A percentile compares a stretch with the other conserved stretches of the same genome.
phyloP scores from a whole-genome alignment of 2,888 invertebrate genomes.

The Thymelicus sylvestris region DNA sequence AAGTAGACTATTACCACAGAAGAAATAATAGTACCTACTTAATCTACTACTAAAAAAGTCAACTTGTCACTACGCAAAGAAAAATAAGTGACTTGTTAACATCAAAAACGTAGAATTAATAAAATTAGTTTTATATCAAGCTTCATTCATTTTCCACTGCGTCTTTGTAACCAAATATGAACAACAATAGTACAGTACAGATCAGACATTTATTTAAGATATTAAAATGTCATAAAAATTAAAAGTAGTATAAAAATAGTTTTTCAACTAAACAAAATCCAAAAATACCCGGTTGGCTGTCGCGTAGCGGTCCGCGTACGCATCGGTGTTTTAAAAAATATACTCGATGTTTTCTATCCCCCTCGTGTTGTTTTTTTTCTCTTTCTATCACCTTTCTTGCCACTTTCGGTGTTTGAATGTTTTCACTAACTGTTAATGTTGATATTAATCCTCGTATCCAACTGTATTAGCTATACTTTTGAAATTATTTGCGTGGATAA shows the following conservation, averaged over 20 bases:
- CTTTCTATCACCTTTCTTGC: slow-evolving; percentile 78
- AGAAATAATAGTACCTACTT: no score
- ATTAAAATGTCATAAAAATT: slow-evolving; percentile 7
- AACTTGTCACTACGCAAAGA: no score
- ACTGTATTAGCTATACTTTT: slow-evolving; percentile 54
- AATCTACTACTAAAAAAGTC: no score
- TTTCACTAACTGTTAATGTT: slow-evolving; percentile 85
- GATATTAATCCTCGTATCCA: slow-evolving; percentile 67
- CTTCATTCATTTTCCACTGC: no score
- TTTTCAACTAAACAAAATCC: slow-evolving; percentile 52
- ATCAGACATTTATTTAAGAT: not conserved
- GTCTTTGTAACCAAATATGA: not conserved
- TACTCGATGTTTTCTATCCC: slow-evolving; percentile 75
- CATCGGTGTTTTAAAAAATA: slow-evolving; percentile 78
- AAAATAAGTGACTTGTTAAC: no score
- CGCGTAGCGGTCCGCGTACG: slow-evolving; percentile 71
- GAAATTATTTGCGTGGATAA: slow-evolving; percentile 36
- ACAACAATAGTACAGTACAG: slow-evolving; percentile 8
- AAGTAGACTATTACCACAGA: no score
- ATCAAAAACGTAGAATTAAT: no score
- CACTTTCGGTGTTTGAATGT: slow-evolving; percentile 83
- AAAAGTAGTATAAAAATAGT: slow-evolving; percentile 27
- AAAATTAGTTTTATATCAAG: no score
- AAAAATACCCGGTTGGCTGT: slow-evolving; percentile 80
- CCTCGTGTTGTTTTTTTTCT: slow-evolving; percentile 76